Base-by-base conservation (phyloP, 2,888 invertebrate genomes). In the Dinocampus coccinellae region DNA sequence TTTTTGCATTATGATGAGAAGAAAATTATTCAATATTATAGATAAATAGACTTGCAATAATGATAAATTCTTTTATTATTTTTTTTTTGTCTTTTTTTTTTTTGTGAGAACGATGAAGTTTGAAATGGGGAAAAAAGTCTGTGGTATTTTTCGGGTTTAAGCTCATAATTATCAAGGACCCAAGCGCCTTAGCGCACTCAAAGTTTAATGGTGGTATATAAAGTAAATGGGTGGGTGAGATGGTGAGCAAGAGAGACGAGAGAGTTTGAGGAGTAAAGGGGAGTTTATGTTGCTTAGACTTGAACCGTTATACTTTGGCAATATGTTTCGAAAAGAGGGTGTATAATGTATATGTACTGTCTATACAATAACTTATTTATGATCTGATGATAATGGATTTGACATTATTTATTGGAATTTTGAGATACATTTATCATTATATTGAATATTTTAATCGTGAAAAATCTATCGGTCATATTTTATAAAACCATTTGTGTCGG, bases 391-490 rank as follows among this genome's bases (percentile, higher is more conserved):
- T 67, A 67, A 67, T 67, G 67, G 58, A 42, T 47, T 47, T 47
- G 16, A 16, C 47, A 47, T 47, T 47, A 47, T 47, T 47, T 47
- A 47, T 47, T 47, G 47, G 16, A 47, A 47, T 47, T 16, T 16
- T 47, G 4, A 16, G 6, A 16, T 47, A 16, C 16, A 9, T 6
- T n/a, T 16, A 16, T 47, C 16, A n/a, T 16, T 47, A 47, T 16
- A 47, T 16, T 47, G 47, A 47, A 47, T 47, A 20, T 47, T 47
- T n/a, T n/a, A n/a, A n/a, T n/a, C n/a, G n/a, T n/a, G n/a, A n/a
- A n/a, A n/a, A n/a, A n/a, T n/a, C 39, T 61, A 52, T 61, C 57
- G 16, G 62, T 66, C 68, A 73, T 42, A 71, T 73, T 71, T 58
- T 69, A n/a, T n/a, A n/a, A n/a, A n/a, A n/a, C n/a, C n/a, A n/a